phyloP scores from a whole-genome alignment of 2,888 invertebrate genomes.

The Eurois occulta region DNA sequence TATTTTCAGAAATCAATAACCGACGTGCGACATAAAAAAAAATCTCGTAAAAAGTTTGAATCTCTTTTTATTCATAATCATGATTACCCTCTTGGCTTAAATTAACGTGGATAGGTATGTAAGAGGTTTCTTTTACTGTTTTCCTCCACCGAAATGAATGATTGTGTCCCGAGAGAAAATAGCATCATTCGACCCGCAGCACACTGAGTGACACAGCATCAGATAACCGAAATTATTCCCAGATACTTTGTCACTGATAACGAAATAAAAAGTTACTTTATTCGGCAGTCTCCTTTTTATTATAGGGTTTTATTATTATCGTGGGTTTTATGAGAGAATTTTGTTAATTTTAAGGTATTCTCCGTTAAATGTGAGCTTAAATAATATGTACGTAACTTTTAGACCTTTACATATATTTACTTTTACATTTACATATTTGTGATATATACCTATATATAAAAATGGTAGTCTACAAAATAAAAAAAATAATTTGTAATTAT shows the following conservation, averaged over 20 bases:
- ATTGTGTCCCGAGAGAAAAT: conserved; percentile 37
- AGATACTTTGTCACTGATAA: conserved; percentile 41
- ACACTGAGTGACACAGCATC: conserved; percentile 39
- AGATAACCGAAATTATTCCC: conserved; percentile 45
- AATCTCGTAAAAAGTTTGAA: background rate
- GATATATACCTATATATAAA: no score
- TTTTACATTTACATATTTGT: no score
- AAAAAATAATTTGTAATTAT: no score
- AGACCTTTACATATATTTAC: background rate
- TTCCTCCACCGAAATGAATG: conserved; percentile 47
- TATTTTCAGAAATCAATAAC: background rate
- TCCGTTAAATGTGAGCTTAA: background rate
- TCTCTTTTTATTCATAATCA: background rate
- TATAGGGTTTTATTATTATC: background rate
- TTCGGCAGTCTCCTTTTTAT: background rate
- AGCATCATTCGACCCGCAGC: conserved; percentile 15
- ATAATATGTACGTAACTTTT: background rate
- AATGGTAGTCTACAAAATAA: no score
- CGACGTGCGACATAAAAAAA: no score
- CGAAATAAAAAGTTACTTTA: conserved; percentile 34
- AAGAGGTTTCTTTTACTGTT: conserved; percentile 18
- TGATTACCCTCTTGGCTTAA: conserved; percentile 7
- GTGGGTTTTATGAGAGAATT: background rate
- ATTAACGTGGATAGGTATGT: background rate
- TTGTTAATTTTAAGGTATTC: background rate